phyloP scores from a whole-genome alignment of 2,888 invertebrate genomes.

The Lottia scabra region DNA sequence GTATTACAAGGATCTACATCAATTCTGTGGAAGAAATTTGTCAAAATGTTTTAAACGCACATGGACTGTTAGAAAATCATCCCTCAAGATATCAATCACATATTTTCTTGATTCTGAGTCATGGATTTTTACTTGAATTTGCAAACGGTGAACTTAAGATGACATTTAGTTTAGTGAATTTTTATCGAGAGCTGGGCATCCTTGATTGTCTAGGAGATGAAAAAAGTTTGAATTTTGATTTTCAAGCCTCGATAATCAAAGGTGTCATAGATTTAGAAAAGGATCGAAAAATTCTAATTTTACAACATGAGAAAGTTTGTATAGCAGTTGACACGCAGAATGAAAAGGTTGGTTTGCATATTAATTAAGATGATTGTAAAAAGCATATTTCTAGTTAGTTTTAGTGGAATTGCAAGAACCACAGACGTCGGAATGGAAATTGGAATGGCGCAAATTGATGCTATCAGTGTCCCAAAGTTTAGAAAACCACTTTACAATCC shows the following conservation, averaged over 20 bases:
- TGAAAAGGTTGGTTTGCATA: background rate
- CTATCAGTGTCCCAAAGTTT: too few species aligned
- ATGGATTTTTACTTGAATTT: background rate
- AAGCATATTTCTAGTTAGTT: too few species aligned
- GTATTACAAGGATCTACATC: background rate
- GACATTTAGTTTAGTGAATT: background rate
- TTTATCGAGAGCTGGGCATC: background rate
- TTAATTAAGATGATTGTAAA: too few species aligned
- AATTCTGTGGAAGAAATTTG: background rate
- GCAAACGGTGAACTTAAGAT: background rate
- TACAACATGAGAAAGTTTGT: background rate
- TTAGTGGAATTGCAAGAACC: too few species aligned
- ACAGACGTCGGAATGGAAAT: too few species aligned
- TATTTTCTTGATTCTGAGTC: background rate
- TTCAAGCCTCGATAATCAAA: background rate
- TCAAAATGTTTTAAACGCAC: background rate
- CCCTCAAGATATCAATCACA: background rate
- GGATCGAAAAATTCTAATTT: background rate
- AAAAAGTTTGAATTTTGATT: too few species aligned
- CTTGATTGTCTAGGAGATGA: background rate
- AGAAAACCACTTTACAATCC: background rate
- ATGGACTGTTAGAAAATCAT: background rate
- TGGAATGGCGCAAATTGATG: too few species aligned
- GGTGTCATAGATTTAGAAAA: background rate
- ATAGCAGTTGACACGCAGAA: background rate